phyloP scores from a whole-genome alignment of 2,888 invertebrate species.

The Empis livida region DNA sequence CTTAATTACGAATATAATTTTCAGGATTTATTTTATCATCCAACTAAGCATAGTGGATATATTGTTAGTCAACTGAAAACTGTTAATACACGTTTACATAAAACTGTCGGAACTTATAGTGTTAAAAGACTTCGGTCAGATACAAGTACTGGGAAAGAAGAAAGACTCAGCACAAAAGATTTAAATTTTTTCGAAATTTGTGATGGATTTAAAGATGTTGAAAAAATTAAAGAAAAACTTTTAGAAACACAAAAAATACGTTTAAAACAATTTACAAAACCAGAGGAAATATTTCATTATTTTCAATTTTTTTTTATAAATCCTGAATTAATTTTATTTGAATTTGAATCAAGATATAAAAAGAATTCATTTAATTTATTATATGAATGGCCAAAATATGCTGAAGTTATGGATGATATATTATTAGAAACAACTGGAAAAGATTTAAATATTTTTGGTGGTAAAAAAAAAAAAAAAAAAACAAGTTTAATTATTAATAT shows the following conservation, averaged over 20 bases:
- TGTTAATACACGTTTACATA: too few species aligned
- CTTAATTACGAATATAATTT: too few species aligned
- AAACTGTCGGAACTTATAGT: too few species aligned
- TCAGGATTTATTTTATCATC: not conserved
- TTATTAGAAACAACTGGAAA: not conserved
- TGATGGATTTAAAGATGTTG: too few species aligned
- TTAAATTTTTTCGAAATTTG: too few species aligned
- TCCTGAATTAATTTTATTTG: not conserved
- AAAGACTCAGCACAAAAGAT: too few species aligned
- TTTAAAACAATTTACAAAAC: too few species aligned
- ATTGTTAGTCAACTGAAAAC: not conserved
- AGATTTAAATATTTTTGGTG: not conserved
- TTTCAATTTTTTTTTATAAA: not conserved
- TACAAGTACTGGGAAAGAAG: too few species aligned
- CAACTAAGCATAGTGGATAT: not conserved
- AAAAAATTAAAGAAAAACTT: too few species aligned
- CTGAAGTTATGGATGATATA: not conserved
- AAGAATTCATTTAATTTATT: not conserved
- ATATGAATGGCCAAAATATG: not conserved
- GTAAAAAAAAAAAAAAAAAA: not conserved
- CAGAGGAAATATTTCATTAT: too few species aligned
- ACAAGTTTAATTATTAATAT: not conserved
- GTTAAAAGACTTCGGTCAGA: too few species aligned
- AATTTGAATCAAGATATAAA: not conserved
- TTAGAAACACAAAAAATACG: too few species aligned